These are phyloP conservation scores for Benitochromis conjunctus DNA, from an alignment of 2,113 vertebrate species.

Conservation along the genomic window DNA sequence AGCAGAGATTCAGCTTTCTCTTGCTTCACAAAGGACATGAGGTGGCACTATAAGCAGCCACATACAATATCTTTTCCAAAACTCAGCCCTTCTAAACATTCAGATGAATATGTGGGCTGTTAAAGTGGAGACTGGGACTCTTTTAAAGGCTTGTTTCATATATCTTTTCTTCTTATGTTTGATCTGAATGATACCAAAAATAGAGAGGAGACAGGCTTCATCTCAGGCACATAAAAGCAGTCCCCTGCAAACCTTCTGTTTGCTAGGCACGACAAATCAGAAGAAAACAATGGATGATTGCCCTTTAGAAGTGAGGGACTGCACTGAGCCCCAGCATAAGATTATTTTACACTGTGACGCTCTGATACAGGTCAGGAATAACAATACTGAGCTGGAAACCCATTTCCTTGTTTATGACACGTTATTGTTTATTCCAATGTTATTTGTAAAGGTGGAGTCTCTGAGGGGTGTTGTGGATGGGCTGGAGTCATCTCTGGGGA, in stretches of 20 bases:
- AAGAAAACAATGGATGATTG: not conserved
- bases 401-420: not conserved
- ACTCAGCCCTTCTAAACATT: not conserved
- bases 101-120: not conserved
- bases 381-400: not conserved
- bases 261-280: not conserved
- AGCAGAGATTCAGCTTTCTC: not conserved
- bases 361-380: not conserved
- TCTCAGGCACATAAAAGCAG: not conserved
- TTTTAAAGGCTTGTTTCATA: not conserved
- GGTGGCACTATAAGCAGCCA: not conserved
- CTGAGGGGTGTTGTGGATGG: constrained; percentile 76
- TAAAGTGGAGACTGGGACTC: not conserved
- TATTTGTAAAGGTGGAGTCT: constrained; percentile 79
- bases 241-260: not conserved
- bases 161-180: not conserved
- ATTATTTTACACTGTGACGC: not conserved
- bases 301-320: not conserved
- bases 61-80: not conserved
- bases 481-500: constrained; percentile 80
- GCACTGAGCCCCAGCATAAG: not conserved
- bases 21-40: not conserved
- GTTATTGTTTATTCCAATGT: too few species aligned
- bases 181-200: not conserved
- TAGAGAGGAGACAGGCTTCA: not conserved